These are phyloP conservation scores for Trichacis sp. DNA, from an alignment of 2,888 invertebrate genomes.

Conservation along the genomic window DNA sequence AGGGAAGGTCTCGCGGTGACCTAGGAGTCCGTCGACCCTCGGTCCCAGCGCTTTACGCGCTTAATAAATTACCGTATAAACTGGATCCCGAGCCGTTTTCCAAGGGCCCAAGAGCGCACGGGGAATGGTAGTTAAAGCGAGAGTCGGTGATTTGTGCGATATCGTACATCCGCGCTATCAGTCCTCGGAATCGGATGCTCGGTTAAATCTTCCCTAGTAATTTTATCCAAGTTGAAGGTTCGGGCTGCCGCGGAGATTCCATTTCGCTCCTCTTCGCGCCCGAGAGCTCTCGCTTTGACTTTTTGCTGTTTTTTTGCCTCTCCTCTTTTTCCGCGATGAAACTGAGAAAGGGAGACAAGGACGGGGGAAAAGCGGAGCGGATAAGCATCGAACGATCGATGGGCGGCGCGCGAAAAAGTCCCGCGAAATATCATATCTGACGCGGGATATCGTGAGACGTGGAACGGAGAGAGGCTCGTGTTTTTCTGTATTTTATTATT, in stretches of 20 bases:
- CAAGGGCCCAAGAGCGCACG: conserved; percentile 44
- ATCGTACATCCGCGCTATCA: conserved; percentile 58
- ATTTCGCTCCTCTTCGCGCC: conserved; percentile 42
- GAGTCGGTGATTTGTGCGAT: conserved; percentile 61
- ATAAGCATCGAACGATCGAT: conserved; percentile 32
- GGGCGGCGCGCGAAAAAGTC: conserved; percentile 21
- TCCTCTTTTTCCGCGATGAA: conserved; percentile 37
- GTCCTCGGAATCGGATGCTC: conserved; percentile 57
- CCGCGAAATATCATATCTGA: conserved; percentile 36
- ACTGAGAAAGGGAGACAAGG: conserved; percentile 39
- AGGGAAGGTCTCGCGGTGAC: conserved; percentile 46
- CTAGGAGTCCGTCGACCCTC: conserved; percentile 48
- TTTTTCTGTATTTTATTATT: conserved; percentile 21
- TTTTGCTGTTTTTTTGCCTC: too few species aligned
- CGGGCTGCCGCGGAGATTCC: conserved; percentile 54
- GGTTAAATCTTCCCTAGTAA: conserved; percentile 54
- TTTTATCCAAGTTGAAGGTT: conserved; percentile 59
- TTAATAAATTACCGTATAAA: conserved; percentile 61
- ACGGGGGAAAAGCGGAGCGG: conserved; percentile 9
- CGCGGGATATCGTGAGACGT: conserved; percentile 23
- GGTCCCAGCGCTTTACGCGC: conserved; percentile 51
- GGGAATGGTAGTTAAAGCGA: conserved; percentile 54
- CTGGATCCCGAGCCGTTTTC: conserved; percentile 52
- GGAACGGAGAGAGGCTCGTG: background rate
- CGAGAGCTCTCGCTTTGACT: conserved; percentile 17